Base-by-base conservation (phyloP, 2,113 vertebrate species). In the Microcebus griseorufus region DNA sequence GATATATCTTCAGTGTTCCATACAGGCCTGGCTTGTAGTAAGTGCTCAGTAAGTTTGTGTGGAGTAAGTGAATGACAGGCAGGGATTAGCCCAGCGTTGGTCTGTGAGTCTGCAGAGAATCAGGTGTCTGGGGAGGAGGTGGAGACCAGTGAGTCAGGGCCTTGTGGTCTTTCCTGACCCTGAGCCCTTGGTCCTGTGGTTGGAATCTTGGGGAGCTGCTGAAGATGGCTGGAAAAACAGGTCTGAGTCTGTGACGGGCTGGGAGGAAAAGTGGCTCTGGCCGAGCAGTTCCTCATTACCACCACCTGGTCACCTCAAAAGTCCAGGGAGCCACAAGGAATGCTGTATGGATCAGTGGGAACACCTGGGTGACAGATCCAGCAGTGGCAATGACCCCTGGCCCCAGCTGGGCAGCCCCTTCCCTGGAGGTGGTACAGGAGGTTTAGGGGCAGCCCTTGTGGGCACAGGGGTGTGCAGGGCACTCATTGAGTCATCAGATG, bases 151-250 rank as follows among this genome's bases (percentile, higher is more conserved):
- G 95, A 96, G 65, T 93, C 88, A 88, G 76, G 70, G 65, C 64
- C 76, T 76, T 64, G 18, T 80, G 79, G 90, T 84, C 69, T 64
- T 45, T 67, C 64, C 75, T 82, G 92, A 82, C 90, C 86, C 75
- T 1, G 7, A 75, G 95, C 48, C 90, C 51, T 76, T 55, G 3
- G 25, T 89, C 91, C 48, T 80, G 37, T 64, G 89, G 48, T 45
- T 85, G 82, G 89, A 82, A 79, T 96, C 93, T 97, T 5, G 5
- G 88, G 60, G 92, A 79, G 37, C 58, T 72, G 42, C 62, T 76
- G 51, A 76, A 79, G 25, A 78, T 13, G 37, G 34, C 90, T 58
- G 2, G 94, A 39, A 89, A 90, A 90, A 96, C 64, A 72, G 60
- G n/a, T 58, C 90, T 85, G 81, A 88, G 22, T 75, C 39, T 72